Conservation (phyloP, 37 sponge, comb jelly and placozoan species). For the Spongilla lacustris region DNA sequence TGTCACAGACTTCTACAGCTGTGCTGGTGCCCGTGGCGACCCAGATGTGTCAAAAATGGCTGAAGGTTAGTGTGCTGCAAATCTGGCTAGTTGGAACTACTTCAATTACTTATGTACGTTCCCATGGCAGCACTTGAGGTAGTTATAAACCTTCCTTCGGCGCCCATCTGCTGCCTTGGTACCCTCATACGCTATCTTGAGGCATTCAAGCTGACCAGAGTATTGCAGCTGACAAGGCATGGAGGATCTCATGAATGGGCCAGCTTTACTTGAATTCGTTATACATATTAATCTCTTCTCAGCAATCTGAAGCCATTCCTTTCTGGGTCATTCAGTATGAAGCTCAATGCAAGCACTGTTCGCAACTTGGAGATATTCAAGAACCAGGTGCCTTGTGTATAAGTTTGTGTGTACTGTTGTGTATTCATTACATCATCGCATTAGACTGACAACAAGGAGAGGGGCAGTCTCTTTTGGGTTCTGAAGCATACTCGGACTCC, state of each 20-base stretch:
- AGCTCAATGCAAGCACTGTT: constrained; percentile 42
- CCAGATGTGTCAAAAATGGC: constrained; percentile 3
- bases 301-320: constrained; percentile 41
- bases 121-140: constrained; percentile 38
- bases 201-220: constrained; percentile 38
- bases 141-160: constrained; percentile 33
- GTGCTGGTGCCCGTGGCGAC: background rate
- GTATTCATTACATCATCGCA: no score
- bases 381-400: constrained; percentile 17
- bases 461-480: constrained; percentile 35
- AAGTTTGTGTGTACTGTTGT: background rate
- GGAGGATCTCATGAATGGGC: background rate
- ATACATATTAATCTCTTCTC: background rate
- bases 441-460: constrained; percentile 28
- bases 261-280: background rate
- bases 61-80: constrained; percentile 20
- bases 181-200: constrained; percentile 47
- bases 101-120: no score
- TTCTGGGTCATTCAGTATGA: constrained; percentile 24
- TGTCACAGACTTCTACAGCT: constrained; percentile 57
- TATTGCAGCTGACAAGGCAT: constrained; percentile 36
- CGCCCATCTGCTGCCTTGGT: constrained; percentile 35
- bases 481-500: constrained; percentile 49
- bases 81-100: no score
- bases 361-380: constrained; percentile 46